These are phyloP conservation scores for Gambusia holbrooki DNA, from an alignment of 2,113 vertebrate species.

Conservation along the genomic window DNA sequence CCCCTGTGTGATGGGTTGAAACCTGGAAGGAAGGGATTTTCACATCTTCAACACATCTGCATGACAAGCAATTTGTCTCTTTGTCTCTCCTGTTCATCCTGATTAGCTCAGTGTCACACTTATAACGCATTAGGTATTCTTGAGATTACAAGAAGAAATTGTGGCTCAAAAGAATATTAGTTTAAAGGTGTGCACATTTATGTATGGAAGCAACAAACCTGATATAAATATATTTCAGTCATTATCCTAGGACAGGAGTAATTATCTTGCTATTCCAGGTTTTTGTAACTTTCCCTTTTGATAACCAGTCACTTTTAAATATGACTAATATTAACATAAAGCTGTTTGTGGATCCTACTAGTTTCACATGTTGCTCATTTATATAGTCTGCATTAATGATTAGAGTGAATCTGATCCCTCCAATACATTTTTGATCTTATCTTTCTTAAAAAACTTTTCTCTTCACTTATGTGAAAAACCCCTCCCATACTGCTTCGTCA, in stretches of 20 bases:
- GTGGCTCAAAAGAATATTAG: neutral
- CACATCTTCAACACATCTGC: slow-evolving; percentile 64
- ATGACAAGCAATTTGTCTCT: slow-evolving; percentile 67
- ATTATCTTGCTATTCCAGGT: neutral
- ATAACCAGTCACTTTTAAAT: neutral
- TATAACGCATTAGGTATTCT: neutral
- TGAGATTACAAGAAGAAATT: neutral
- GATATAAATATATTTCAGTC: neutral
- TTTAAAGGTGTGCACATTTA: neutral
- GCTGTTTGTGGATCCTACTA: neutral
- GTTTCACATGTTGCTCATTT: too few species aligned
- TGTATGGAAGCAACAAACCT: neutral
- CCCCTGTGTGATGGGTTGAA: slow-evolving; percentile 59
- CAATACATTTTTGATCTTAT: too few species aligned
- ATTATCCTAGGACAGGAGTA: neutral
- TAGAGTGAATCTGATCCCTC: too few species aligned
- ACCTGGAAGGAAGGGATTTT: slow-evolving; percentile 48
- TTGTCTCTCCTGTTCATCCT: slow-evolving; percentile 20
- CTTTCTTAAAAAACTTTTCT: too few species aligned
- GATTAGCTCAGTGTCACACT: slow-evolving; percentile 1
- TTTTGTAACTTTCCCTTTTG: neutral
- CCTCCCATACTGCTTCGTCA: too few species aligned
- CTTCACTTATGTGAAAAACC: too few species aligned
- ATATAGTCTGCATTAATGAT: too few species aligned
- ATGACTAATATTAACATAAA: neutral